Evolutionary conservation across 2,888 invertebrate species (phyloP), one percentile per base, ranked within the genome.

Genomic region (Diachrysia chrysitis): DNA sequence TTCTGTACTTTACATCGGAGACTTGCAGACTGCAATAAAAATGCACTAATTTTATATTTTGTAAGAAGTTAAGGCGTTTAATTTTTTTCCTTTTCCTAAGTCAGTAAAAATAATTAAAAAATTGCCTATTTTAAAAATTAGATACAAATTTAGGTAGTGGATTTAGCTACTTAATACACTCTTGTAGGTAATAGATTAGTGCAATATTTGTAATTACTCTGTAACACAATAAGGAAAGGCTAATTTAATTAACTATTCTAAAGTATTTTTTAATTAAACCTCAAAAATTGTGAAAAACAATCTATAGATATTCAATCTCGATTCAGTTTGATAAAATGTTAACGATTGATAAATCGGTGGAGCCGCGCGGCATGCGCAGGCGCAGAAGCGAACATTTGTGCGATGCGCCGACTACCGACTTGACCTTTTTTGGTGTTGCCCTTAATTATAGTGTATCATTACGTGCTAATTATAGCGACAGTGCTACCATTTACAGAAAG

Each of bases 381-480:
- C 67, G 66, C 73, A 78, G 78, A 73, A 35, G 67, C 55, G 55
- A 76, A 60, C 54, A 81, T 80, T 72, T 35, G 29, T 58, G 32
- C 59, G 58, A 81, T 71, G 71, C 66, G 32, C 54, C 63, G 61
- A 57, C 79, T 73, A 73, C 73, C 70, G 63, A 66, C 61, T 54
- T 35, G 58, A 16, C 37, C 67, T 71, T 76, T 73, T 81, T 68
- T 67, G 56, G 42, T 59, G 56, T 76, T 60, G 51, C 66, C 42
- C 63, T 70, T 78, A 78, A 81, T 75, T 69, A 71, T 53, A 54
- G 19, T 29, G 56, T 78, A 69, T 81, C 72, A 78, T 81, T 67
- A 69, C 63, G 59, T 29, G 57, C 55, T 65, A 9, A 65, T 69
- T 67, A 65, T 73, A 70, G 63, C 29, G 77, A 51, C 42, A 58